Evolutionary conservation across 2,888 invertebrate species (phyloP), one percentile per base, ranked within the genome.

Genomic region (Plebejus melissa): DNA sequence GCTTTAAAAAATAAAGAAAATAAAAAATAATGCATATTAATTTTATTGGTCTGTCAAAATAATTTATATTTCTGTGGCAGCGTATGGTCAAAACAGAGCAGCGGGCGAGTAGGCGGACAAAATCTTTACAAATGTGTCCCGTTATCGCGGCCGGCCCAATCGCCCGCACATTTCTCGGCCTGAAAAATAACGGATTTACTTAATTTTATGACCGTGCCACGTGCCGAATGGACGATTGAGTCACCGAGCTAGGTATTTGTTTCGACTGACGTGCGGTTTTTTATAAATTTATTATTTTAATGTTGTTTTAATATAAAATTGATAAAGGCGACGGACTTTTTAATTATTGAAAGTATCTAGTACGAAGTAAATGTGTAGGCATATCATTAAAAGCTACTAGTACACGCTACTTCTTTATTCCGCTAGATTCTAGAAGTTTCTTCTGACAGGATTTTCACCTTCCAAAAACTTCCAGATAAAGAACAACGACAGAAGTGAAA

Each of bases 151-250:
- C 65, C 85, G 84, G 89, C 83, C 90, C 91, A 91, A 92, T 91
- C 83, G 82, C 81, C 86, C 86, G 84, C 83, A 83, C 87, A 88
- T 90, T 88, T 87, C 90, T 90, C 90, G 90, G 90, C 87, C 89
- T 93, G 93, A 93, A 93, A 93, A 93, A 93, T 93, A 90, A 91
- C 91, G 91, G 92, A 90, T 92, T 93, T 93, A 92, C 91, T 93
- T 91, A 93, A 93, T 92, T 92, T 93, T 92, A 93, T 92, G 90
- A 89, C 87, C 87, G 79, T 82, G 88, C 91, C 88, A 88, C 92
- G 93, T 91, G 91, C 90, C 90, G 93, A 91, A 92, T 93, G 89
- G 89, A 82, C 89, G 91, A 91, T 93, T 90, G 91, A 86, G 82
- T 70, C 22, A 41, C 16, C 65, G 9, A 58, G 54, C 54, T n/a